Base-by-base conservation (phyloP, 2,888 invertebrate genomes). In the Volucella bombylans region DNA sequence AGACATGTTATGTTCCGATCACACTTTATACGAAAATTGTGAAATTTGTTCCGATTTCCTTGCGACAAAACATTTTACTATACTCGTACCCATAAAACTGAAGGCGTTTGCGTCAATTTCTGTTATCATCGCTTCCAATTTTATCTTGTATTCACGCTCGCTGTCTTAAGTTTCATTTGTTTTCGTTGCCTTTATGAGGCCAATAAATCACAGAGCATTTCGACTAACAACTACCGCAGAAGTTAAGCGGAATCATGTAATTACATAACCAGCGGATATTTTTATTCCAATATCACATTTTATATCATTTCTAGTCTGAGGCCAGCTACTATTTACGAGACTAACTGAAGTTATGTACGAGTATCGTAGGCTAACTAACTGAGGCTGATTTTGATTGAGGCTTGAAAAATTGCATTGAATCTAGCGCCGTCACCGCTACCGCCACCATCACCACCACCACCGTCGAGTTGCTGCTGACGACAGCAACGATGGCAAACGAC, bases 171-270 rank as follows among this genome's bases (percentile, higher is more conserved):
- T 74, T 43, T 41, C 59, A 31, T 71, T 50, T 52, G 61, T 11
- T 50, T 61, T 67, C 54, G 59, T 76, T 76, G 71, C 41, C 43
- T 83, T 43, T 81, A 77, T 81, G 15, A n/a, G 68, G 39, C 59
- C 74, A 71, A 81, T 85, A 85, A 85, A 81, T 85, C 83, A 76
- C 67, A 74, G 68, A 31, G 15, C 47, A 74, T 71, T 81, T 71
- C 57, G 72, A 54, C 72, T 61, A 71, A 76, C 31, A 31, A 31
- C 80, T 80, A 71, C 83, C 76, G 62, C 71, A 62, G 57, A 85
- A 76, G 49, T 85, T 77, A 68, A 79, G 61, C 76, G 72, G 61
- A 76, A 68, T 82, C 80, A 76, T 85, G 71, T 72, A 72, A 67
- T 81, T 85, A 81, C 72, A 81, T 81, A 85, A 77, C 76, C 49